Percentiles rank a stretch among this genome's conserved stretches.
Conservation (phyloP, 2,113 vertebrate species). For the Actinemys pallida region DNA sequence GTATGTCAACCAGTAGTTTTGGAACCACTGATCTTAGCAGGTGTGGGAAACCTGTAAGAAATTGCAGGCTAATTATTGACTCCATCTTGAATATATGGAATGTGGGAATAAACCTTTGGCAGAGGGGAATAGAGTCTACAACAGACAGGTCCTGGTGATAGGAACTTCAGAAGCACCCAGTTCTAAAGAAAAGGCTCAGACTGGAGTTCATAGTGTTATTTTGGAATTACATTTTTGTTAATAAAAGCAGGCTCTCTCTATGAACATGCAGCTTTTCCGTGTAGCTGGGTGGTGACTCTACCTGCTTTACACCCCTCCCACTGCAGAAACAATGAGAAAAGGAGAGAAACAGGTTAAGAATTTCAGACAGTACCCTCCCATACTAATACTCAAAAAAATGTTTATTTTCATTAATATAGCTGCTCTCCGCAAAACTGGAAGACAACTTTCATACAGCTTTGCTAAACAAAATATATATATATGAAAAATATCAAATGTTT, state of each 20-base stretch:
- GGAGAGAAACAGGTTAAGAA: not conserved
- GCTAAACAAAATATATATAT: not conserved
- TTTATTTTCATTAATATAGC: not conserved
- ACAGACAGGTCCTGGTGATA: not conserved
- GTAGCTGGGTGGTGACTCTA: not conserved
- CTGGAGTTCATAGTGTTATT: not conserved
- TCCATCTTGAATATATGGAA: not conserved
- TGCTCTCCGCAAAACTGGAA: not conserved
- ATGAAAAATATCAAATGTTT: not conserved
- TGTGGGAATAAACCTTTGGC: not conserved
- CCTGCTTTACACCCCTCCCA: not conserved
- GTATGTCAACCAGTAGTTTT: not conserved
- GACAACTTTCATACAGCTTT: not conserved
- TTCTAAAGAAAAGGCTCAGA: not conserved
- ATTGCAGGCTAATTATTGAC: not conserved
- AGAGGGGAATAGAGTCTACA: not conserved
- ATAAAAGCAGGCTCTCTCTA: not conserved
- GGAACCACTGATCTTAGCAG: not conserved
- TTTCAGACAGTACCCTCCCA: not conserved
- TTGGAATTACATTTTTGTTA: not conserved
- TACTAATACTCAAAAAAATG: not conserved
- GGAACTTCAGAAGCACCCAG: not conserved
- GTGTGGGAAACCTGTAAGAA: not conserved
- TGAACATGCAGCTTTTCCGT: not conserved
- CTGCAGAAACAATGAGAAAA: not conserved